These are phyloP conservation scores for Phragmatobia fuliginosa DNA, from an alignment of 2,888 invertebrate species.

Conservation along the genomic window DNA sequence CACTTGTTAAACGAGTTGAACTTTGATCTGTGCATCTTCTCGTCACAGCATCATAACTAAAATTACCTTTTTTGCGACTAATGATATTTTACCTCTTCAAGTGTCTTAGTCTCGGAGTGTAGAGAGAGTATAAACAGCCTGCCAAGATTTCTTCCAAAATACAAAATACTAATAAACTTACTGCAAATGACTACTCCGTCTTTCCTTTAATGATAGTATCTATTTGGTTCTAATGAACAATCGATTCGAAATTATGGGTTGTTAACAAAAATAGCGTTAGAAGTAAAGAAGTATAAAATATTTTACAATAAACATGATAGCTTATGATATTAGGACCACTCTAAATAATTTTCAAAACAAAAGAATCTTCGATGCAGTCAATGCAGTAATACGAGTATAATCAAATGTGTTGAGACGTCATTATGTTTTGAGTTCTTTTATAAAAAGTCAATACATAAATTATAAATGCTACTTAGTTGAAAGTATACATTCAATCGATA, in stretches of 20 bases:
- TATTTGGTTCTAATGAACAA: not conserved
- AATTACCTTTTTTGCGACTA: not conserved
- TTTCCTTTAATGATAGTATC: not conserved
- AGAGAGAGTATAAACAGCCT: not conserved
- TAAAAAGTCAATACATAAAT: too few species aligned
- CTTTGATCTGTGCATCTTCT: not conserved
- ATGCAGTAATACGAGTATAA: not conserved
- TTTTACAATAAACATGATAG: too few species aligned
- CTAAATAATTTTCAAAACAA: too few species aligned
- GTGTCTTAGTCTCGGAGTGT: not conserved
- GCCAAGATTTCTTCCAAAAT: not conserved
- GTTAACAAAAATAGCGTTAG: too few species aligned
- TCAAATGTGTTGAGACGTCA: too few species aligned
- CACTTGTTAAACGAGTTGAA: not conserved
- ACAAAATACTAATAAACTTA: not conserved
- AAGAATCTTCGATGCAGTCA: constrained; percentile 8
- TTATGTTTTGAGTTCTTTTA: too few species aligned
- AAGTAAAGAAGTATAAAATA: too few species aligned
- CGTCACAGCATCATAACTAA: not conserved
- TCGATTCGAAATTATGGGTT: not conserved
- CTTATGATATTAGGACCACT: too few species aligned
- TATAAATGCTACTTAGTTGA: too few species aligned
- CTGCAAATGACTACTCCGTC: not conserved
- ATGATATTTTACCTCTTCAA: not conserved
- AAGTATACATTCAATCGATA: too few species aligned